A percentile compares a stretch with the other conserved stretches of the same genome.
phyloP scores from a whole-genome alignment of 2,888 invertebrate genomes.

The Sipunculus nudus region DNA sequence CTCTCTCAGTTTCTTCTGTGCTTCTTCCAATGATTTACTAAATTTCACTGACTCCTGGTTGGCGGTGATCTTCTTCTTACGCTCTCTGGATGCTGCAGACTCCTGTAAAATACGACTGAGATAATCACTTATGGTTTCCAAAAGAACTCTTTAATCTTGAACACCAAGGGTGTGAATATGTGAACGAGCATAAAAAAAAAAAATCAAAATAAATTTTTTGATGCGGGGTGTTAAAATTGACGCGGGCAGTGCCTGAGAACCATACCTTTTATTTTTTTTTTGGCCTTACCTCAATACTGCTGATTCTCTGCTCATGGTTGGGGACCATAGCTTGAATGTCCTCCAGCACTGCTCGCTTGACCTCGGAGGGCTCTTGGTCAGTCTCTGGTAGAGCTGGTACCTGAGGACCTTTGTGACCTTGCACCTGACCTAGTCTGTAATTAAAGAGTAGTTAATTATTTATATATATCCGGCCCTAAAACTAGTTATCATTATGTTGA shows the following conservation, averaged over 20 bases:
- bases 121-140: no score
- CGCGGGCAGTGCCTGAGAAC: no score
- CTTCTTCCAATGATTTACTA: slow-evolving; percentile 56
- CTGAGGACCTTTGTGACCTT: slow-evolving; percentile 80
- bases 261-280: neutral
- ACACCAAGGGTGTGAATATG: no score
- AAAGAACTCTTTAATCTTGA: no score
- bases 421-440: slow-evolving; percentile 90
- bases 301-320: slow-evolving; percentile 53
- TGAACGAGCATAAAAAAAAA: no score
- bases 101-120: slow-evolving; percentile 43
- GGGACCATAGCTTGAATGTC: slow-evolving; percentile 59
- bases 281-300: slow-evolving; percentile 53
- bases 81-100: slow-evolving; percentile 50
- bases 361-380: slow-evolving; percentile 40
- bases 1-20: slow-evolving; percentile 38
- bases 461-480: neutral
- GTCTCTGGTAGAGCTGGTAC: slow-evolving; percentile 39
- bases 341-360: slow-evolving; percentile 52
- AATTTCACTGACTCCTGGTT: slow-evolving; percentile 54
- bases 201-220: neutral
- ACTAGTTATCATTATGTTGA: slow-evolving; percentile 32
- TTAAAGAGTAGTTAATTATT: neutral
- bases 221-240: no score
- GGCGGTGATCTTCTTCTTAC: slow-evolving; percentile 52